Evolutionary conservation across 2,888 invertebrate species (phyloP), one percentile per base, ranked within the genome.

Genomic region (Synanthedon tipuliformis): DNA sequence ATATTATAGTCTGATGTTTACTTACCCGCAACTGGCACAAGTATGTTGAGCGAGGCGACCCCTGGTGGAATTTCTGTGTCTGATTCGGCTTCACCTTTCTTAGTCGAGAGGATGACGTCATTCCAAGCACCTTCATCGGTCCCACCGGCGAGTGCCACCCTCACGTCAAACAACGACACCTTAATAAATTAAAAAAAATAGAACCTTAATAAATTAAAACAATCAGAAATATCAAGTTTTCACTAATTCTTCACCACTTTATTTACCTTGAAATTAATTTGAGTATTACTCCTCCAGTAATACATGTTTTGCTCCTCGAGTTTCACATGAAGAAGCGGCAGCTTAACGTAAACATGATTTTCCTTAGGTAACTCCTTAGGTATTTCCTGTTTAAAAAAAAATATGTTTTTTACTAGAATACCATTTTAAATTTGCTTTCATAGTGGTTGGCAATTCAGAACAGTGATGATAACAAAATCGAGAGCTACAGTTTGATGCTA

Each of bases 261-360:
- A 53, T n/a, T 41, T 40, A 82, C 85, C 75, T 83, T 84, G 8
- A 79, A 48, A 15, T 59, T 73, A 53, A 63, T 75, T 52, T 71
- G 71, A 0, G 68, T 52, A 51, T 69, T 76, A 52, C 63, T 74
- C 48, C 63, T 70, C 74, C 73, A 81, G 57, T 74, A 85, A 56
- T 86, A 87, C 1, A 88, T 54, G 58, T 86, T 87, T 0, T 86
- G 87, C 57, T 87, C 86, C 0, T 74, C 63, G 18, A 88, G 59
- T 49, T 49, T 23, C 16, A 49, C 18, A 12, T 49, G 23, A 3
- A 49, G 23, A 13, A 49, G 16, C 1, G 16, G 49, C 10, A 49
- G 23, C 12, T 45, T n/a, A n/a, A 45, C 12, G n/a, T 45, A 34
- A 3, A 10, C 34, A 34, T 34, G 34, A 34, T 34, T 34, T 34